These are phyloP conservation scores for Nephrocerus scutellatus DNA, from an alignment of 2,888 invertebrate species.

Conservation along the genomic window DNA sequence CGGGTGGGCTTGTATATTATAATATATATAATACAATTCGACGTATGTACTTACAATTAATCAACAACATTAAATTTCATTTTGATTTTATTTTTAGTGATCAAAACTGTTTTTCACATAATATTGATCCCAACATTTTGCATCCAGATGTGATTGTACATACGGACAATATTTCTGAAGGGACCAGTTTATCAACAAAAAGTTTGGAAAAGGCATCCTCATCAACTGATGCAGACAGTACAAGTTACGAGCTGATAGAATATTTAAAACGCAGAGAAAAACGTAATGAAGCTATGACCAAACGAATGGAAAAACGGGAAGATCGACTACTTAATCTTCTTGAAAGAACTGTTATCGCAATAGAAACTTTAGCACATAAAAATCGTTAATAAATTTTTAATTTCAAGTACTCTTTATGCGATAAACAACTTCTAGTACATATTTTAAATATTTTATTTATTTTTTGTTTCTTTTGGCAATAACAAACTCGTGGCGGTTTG, in stretches of 20 bases:
- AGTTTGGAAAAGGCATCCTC: constrained; percentile 44
- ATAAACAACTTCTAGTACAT: no score
- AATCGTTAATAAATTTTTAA: no score
- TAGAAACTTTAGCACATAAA: constrained; percentile 38
- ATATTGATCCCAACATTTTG: constrained; percentile 41
- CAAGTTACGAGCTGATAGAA: constrained; percentile 46
- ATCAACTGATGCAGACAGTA: constrained; percentile 45
- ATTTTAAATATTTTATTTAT: no score
- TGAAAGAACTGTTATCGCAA: constrained; percentile 45
- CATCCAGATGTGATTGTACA: constrained; percentile 48
- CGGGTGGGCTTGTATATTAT: no score
- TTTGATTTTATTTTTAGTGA: constrained; percentile 26
- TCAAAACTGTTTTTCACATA: constrained; percentile 41
- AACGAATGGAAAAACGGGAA: constrained; percentile 46
- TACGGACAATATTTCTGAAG: constrained; percentile 45
- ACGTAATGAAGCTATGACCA: constrained; percentile 43
- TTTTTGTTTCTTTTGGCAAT: no score
- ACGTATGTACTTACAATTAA: neutral
- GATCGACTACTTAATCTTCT: constrained; percentile 42
- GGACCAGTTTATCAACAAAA: constrained; percentile 39
- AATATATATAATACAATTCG: no score
- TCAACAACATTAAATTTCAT: neutral
- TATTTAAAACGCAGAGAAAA: constrained; percentile 46
- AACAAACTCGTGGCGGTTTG: no score
- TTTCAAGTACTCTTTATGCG: no score